Percentiles rank a stretch among this genome's conserved stretches.
Conservation (phyloP, 1,140 invertebrate species). For the Brachystomella parvula region DNA sequence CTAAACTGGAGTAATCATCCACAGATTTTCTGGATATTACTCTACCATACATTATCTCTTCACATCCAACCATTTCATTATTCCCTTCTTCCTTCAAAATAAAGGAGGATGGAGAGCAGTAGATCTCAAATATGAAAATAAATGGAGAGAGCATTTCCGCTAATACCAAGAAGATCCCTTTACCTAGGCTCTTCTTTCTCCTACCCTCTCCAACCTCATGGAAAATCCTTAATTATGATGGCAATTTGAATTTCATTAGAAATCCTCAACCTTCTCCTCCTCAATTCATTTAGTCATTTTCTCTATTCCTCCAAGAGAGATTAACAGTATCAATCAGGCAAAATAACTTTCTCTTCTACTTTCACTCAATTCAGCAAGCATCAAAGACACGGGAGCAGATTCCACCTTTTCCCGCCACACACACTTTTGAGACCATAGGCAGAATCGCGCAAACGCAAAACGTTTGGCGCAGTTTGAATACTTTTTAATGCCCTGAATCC, state of each 20-base stretch:
- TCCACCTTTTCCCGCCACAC: no score
- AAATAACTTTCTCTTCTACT: background rate
- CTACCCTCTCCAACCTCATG: background rate
- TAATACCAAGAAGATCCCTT: background rate
- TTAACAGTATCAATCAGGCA: no score
- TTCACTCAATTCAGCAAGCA: no score
- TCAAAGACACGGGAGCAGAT: no score
- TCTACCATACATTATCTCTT: slow-evolving; percentile 19
- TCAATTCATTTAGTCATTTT: no score
- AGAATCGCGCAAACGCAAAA: no score
- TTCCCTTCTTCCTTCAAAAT: background rate
- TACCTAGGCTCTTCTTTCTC: background rate
- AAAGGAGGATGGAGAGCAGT: background rate
- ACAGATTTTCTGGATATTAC: slow-evolving; percentile 22
- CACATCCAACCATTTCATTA: background rate
- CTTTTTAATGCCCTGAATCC: no score
- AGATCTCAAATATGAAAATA: background rate
- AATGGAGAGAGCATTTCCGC: background rate
- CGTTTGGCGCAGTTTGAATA: no score
- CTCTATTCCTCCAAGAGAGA: slow-evolving; percentile 20
- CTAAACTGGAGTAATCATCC: slow-evolving; percentile 17
- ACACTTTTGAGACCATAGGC: no score
- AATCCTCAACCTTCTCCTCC: background rate
- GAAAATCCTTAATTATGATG: background rate
- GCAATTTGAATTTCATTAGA: background rate